Evolutionary conservation across 1,140 invertebrate species (phyloP).

Genomic region (Bicyclus anynana): DNA sequence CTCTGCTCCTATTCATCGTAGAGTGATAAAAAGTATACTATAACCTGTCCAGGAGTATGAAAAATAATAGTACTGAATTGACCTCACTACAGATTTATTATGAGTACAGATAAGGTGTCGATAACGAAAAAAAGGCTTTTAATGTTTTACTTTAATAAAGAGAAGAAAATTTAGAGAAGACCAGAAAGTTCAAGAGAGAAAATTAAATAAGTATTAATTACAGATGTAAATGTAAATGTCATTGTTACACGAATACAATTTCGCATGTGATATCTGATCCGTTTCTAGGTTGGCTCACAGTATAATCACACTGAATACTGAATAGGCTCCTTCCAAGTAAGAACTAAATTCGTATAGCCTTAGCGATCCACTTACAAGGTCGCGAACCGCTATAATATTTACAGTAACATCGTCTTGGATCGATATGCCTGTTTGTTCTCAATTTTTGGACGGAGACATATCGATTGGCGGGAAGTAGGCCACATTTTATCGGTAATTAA

Average conservation of each 20-base stretch:
- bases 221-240: no score
- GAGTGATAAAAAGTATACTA: no score
- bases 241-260: not conserved
- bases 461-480: conserved; percentile 48
- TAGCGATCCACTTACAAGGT: conserved; percentile 19
- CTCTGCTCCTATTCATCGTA: no score
- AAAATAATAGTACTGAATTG: no score
- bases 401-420: conserved; percentile 28
- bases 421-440: conserved; percentile 42
- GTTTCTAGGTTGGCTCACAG: not conserved
- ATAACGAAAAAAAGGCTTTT: no score
- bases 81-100: no score
- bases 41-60: no score
- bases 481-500: conserved; percentile 43
- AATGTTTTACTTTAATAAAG: no score
- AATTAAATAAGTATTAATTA: no score
- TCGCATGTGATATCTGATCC: not conserved
- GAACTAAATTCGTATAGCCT: conserved; percentile 9
- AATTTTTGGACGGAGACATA: conserved; percentile 32
- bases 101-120: no score
- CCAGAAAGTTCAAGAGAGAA: no score
- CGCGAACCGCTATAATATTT: conserved; percentile 19
- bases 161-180: no score
- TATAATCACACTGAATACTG: not conserved
- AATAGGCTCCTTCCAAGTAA: not conserved